phyloP scores from a whole-genome alignment of 2,888 invertebrate species.

The Microplitis manilae region DNA sequence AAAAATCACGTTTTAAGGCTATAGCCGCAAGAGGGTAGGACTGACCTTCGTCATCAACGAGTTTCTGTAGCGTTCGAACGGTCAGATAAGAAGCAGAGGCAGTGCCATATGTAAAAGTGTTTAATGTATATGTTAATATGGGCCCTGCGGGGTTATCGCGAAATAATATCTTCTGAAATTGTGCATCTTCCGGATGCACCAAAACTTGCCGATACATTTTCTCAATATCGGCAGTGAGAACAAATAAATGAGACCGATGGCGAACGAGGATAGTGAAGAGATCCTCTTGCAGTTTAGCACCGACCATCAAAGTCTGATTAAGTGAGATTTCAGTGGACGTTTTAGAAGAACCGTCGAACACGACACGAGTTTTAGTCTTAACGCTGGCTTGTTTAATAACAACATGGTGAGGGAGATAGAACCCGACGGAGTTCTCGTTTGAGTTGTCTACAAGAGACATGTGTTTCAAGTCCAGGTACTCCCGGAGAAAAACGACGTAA shows the following conservation, averaged over 20 bases:
- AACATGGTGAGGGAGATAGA: slow-evolving; percentile 49
- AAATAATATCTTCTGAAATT: slow-evolving; percentile 42
- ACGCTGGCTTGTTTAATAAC: slow-evolving; percentile 47
- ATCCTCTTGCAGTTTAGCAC: slow-evolving; percentile 55
- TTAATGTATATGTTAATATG: slow-evolving; percentile 12
- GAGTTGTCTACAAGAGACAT: slow-evolving; percentile 29
- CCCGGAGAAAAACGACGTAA: slow-evolving; percentile 35
- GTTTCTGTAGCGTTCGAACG: slow-evolving; percentile 8
- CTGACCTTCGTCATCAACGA: slow-evolving; percentile 44
- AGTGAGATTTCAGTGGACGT: slow-evolving; percentile 46
- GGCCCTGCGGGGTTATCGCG: not conserved
- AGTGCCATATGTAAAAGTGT: slow-evolving; percentile 41
- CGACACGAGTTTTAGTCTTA: slow-evolving; percentile 50
- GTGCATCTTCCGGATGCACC: slow-evolving; percentile 36
- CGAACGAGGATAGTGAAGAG: slow-evolving; percentile 49
- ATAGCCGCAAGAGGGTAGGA: slow-evolving; percentile 33
- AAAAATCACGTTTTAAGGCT: slow-evolving; percentile 36
- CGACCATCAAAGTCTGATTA: slow-evolving; percentile 54
- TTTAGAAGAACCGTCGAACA: slow-evolving; percentile 51
- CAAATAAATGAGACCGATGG: slow-evolving; percentile 32
- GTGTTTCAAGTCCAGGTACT: slow-evolving; percentile 39
- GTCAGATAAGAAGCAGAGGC: slow-evolving; percentile 43
- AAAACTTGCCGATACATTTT: slow-evolving; percentile 46
- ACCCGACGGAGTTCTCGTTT: not conserved
- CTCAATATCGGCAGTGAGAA: slow-evolving; percentile 44